Percentiles rank a stretch among this genome's conserved stretches.
These are phyloP conservation scores for Loris lydekkerianus DNA, from an alignment of 2,797 vertebrate genomes.

Conservation along the genomic window DNA sequence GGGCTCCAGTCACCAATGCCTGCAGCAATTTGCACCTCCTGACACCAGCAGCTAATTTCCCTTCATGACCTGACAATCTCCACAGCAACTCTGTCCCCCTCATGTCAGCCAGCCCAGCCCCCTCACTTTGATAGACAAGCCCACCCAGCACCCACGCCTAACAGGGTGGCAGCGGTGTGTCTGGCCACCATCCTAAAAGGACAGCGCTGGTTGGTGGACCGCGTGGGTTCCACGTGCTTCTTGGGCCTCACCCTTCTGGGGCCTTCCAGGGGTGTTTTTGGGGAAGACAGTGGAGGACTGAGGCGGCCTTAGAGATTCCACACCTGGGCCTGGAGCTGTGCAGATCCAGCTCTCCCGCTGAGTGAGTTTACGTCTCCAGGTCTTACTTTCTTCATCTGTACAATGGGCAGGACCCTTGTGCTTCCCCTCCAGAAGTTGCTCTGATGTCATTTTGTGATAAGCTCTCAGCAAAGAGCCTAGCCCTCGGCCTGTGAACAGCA, in stretches of 20 bases:
- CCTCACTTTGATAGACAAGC: not conserved
- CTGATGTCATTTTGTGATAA: not conserved
- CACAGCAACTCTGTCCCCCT: not conserved
- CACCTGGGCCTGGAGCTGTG: not conserved
- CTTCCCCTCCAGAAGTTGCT: not conserved
- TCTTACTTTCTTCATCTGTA: not conserved
- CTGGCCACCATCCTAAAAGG: not conserved
- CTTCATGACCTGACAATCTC: conserved; percentile 45
- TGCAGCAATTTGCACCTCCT: conserved; percentile 49
- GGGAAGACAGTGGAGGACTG: not conserved
- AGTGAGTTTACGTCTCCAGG: not conserved
- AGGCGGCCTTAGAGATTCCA: not conserved
- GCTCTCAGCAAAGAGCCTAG: not conserved
- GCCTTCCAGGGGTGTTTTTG: too few species aligned
- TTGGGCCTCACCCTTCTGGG: not conserved
- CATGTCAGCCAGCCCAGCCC: not conserved
- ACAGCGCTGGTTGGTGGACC: not conserved
- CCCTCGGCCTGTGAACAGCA: accelerated
- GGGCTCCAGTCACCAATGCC: conserved; percentile 34
- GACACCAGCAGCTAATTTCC: conserved; percentile 63
- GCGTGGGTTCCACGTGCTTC: not conserved
- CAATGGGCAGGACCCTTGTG: not conserved
- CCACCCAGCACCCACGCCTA: not conserved
- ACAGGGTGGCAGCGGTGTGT: not conserved
- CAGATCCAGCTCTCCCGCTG: not conserved